Evolutionary conservation across 2,797 vertebrate genomes (phyloP), one percentile per base, ranked within the genome.

Genomic region (Sebastes flavidus): DNA sequence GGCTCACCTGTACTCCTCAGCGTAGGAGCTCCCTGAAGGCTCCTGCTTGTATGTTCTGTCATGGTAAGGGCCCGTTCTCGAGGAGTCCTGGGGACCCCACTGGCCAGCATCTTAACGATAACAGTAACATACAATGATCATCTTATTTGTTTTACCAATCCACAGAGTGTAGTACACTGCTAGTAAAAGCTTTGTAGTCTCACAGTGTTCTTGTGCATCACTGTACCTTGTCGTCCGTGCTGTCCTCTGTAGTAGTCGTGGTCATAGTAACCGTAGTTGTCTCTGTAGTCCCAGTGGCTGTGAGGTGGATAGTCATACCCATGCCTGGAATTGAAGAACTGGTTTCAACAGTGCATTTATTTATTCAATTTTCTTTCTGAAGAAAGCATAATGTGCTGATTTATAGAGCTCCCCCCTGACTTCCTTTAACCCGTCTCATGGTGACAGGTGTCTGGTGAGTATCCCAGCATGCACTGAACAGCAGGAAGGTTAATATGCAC

Each of bases 241-340:
- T 92, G 92, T 59, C 90, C 87, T 89, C 89, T 87, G 71, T 95
- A 92, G 79, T 93, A 92, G 79, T 91, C 84, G 3, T 83, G 78
- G 29, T 93, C 85, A 63, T 94, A 92, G 77, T 94, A 94, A 32
- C 82, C 27, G 6, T 95, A 95, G 75, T 88, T 87, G 24, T 95
- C 94, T 80, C 92, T 80, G 6, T 94, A 92, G 75, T 87, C 89
- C 83, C 93, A 87, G 29, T 95, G 92, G 66, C 84, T 89, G 80
- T 92, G 89, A 3, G 91, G 84, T 0, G 79, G 75, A 22, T 96
- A 95, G 82, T 97, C 94, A 54, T 95, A 95, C 0, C 90, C 94
- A 61, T 94, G 93, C 86, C 98, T 99, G 88, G 68, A 95, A 92
- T 84, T 4, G 78, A 65, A 86, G 2, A 1, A 10, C 34, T 58